Conservation (phyloP, 2,113 vertebrate species). For the Ictidomys tridecemlineatus region DNA sequence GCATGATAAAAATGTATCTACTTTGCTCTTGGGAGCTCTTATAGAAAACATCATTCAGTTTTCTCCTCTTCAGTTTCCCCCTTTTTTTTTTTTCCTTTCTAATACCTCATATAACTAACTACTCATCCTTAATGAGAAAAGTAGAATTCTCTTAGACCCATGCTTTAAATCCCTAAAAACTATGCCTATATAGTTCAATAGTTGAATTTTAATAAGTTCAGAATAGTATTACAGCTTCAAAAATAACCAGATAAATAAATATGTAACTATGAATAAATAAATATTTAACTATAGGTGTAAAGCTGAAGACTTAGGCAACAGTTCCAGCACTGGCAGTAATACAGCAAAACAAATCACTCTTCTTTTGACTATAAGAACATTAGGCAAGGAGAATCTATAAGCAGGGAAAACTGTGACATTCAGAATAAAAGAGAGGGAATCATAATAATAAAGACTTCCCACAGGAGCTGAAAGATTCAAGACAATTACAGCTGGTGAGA, state of each 20-base stretch:
- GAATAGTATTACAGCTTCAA: constrained; percentile 43
- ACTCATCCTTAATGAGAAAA: neutral
- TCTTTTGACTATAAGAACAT: neutral
- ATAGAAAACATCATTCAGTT: neutral
- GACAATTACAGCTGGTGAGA: neutral
- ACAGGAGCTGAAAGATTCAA: neutral
- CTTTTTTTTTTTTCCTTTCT: constrained; percentile 24
- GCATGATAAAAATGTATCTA: constrained; percentile 25
- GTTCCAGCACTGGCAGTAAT: neutral
- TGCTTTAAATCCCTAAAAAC: neutral
- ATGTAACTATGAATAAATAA: neutral
- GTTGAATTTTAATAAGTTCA: constrained; percentile 54
- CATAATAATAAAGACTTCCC: neutral
- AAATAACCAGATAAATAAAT: constrained; percentile 48
- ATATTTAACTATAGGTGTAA: neutral
- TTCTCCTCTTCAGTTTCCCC: neutral
- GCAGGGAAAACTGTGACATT: neutral
- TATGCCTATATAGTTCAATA: neutral
- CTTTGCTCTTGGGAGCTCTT: neutral
- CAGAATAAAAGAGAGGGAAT: neutral
- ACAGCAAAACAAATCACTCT: neutral
- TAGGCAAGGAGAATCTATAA: neutral
- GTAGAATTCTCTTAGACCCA: neutral
- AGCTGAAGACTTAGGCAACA: neutral
- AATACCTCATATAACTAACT: constrained; percentile 3